Percentiles rank a stretch among this genome's conserved stretches.
These are phyloP conservation scores for Adoxophyes honmai DNA, from an alignment of 1,140 invertebrate genomes.

Conservation along the genomic window DNA sequence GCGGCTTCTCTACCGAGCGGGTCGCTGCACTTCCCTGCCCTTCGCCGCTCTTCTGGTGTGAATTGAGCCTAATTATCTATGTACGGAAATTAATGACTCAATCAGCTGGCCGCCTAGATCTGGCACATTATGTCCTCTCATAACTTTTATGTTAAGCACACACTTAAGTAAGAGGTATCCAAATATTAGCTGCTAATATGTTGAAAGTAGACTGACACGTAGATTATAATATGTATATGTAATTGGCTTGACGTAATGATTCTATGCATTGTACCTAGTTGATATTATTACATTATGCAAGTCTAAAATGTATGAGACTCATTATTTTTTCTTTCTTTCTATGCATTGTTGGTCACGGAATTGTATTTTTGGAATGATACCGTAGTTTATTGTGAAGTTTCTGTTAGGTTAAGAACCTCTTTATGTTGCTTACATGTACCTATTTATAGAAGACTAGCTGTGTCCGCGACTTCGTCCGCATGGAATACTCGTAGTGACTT, in stretches of 20 bases:
- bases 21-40: too few species aligned
- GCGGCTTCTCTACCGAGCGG: too few species aligned
- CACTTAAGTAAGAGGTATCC: conserved; percentile 7
- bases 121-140: too few species aligned
- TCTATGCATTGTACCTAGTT: background rate
- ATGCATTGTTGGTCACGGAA: background rate
- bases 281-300: background rate
- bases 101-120: too few species aligned
- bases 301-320: background rate
- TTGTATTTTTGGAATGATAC: background rate
- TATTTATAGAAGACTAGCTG: too few species aligned
- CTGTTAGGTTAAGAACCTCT: background rate
- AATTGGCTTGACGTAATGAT: background rate
- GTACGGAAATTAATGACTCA: too few species aligned
- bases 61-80: too few species aligned
- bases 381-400: too few species aligned
- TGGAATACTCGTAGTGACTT: too few species aligned
- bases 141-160: background rate
- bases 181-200: conserved; percentile 12
- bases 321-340: background rate
- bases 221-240: conserved; percentile 2
- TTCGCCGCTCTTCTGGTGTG: too few species aligned
- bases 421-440: background rate
- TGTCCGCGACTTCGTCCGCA: too few species aligned
- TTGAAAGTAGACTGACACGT: conserved; percentile 9